These are phyloP conservation scores for Phallusia fumigata DNA, from an alignment of 23 tunicate genomes.

Conservation along the genomic window DNA sequence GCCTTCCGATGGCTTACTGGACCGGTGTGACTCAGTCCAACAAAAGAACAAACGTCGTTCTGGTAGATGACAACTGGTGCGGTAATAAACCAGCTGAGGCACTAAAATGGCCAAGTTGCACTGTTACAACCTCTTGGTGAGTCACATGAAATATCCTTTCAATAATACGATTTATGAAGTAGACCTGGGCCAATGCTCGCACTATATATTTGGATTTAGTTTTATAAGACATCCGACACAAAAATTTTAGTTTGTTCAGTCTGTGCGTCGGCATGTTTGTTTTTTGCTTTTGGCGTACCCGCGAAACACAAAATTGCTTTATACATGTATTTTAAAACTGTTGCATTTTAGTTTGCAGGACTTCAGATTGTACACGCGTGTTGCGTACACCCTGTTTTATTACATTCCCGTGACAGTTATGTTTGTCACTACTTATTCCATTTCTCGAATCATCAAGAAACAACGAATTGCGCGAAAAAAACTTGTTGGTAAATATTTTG, in stretches of 20 bases:
- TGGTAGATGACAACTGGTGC: neutral
- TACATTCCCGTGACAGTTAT: neutral
- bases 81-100: neutral
- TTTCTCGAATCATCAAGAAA: neutral
- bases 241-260: no score
- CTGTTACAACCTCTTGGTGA: neutral
- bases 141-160: no score
- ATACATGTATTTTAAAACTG: neutral
- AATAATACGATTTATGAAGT: no score
- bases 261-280: no score
- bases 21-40: neutral
- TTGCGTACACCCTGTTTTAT: neutral
- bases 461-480: neutral
- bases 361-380: neutral
- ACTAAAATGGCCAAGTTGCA: constrained; percentile 9
- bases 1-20: neutral
- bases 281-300: no score
- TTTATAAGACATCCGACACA: no score
- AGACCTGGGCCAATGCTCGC: neutral
- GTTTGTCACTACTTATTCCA: neutral
- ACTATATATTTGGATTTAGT: no score
- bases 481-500: constrained; percentile 2
- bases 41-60: neutral
- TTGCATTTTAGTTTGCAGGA: neutral
- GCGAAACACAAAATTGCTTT: neutral